These are phyloP conservation scores for Struthio camelus DNA, from an alignment of 2,113 vertebrate genomes.

Conservation along the genomic window DNA sequence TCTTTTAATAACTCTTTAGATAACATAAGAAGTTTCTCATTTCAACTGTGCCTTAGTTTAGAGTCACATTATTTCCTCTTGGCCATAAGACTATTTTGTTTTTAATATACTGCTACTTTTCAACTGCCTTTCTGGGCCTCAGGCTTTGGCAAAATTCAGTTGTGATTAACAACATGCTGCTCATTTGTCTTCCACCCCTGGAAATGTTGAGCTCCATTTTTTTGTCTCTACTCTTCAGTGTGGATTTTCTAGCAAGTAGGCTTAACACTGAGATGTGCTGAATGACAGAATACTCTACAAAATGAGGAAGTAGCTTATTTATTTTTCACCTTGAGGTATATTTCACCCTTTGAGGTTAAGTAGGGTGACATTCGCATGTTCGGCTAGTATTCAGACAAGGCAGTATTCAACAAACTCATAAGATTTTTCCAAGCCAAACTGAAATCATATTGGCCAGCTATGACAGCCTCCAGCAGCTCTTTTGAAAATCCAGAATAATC, in stretches of 20 bases:
- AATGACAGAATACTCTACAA: not conserved
- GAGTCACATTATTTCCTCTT: not conserved
- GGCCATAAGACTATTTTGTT: not conserved
- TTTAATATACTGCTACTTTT: constrained; percentile 31
- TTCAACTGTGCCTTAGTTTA: not conserved
- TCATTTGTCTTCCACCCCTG: not conserved
- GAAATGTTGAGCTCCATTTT: not conserved
- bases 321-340: not conserved
- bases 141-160: not conserved
- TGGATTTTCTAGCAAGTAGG: not conserved
- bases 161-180: not conserved
- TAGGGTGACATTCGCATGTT: not conserved
- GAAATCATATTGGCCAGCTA: not conserved
- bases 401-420: not conserved
- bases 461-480: not conserved
- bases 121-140: not conserved
- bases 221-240: not conserved
- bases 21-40: constrained; percentile 4
- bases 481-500: not conserved
- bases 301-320: not conserved
- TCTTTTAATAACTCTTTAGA: constrained; percentile 36
- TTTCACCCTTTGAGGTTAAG: not conserved
- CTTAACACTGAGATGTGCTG: not conserved
- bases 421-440: not conserved
- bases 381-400: not conserved